Evolutionary conservation across 64 coral and sea anemone species (phyloP), one percentile per base, ranked within the genome.

Genomic region (Porites australiensis): DNA sequence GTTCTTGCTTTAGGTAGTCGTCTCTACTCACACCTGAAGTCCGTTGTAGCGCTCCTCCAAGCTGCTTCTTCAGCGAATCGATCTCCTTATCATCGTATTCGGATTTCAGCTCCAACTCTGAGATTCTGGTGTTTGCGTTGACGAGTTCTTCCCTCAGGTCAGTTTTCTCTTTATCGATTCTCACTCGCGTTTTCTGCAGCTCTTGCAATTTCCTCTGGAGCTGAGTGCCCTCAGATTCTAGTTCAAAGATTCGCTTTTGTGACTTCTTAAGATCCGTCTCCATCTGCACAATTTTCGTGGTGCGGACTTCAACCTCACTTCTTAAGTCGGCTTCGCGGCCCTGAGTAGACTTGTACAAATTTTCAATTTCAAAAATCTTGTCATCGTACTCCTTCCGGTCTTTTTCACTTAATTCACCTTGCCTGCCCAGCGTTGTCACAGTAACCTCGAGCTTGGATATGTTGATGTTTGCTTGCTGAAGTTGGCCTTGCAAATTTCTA

Each of bases 221-320:
- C 21, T 81, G 75, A 4, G 62, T 70, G 3, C 84, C 90, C 20
- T 98, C 94, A 20, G 96, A 92, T 37, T 95, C 91, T 15, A 98
- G 50, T 22, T 98, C 97, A 46, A 96, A 93, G 0, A 94, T 89
- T 5, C 94, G 88, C 74, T 98, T 95, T 64, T 98, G 97, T 19
- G 97, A 93, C 82, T 94, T 98, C 77, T 94, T 98, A 75, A 85
- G 88, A 87, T 98, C 97, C 55, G 67, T 71, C 53, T 96, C 97
- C 5, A 98, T 53, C 79, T 92, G 92, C 21, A 49, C 65, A 43
- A 98, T 64, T 50, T 90, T 93, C 0, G 87, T 88, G 59, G 88
- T 96, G 43, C 80, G 79, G 15, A 88, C 70, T 72, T 96, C 77
- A 13, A 98, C 89, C 47, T 98, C 97, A 55, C 86, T 93, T 79